A percentile compares a stretch with the other conserved stretches of the same genome.
Evolutionary conservation across 2,113 vertebrate genomes (phyloP).

Genomic region (Megaceryle maxima): DNA sequence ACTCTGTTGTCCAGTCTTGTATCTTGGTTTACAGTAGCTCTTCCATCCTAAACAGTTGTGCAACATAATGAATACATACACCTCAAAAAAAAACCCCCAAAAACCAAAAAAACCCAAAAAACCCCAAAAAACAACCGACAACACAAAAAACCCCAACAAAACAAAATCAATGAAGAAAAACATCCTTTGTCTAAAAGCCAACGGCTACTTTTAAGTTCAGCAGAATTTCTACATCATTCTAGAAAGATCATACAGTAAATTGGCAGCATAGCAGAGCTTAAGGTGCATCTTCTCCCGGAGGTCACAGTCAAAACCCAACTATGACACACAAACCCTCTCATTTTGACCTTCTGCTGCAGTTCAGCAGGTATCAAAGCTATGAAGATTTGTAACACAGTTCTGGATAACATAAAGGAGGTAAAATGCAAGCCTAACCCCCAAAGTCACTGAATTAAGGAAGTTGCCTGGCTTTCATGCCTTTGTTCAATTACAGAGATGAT

Average conservation of each 20-base stretch:
- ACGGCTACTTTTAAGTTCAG: background rate
- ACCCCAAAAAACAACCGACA: no score
- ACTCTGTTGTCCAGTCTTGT: slow-evolving; percentile 97
- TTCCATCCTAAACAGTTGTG: slow-evolving; percentile 84
- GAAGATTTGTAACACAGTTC: background rate
- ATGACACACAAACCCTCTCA: background rate
- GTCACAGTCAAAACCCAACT: background rate
- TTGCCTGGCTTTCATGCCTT: background rate
- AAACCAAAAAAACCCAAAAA: background rate
- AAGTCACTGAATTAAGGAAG: background rate
- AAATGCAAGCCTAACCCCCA: background rate
- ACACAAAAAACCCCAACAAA: background rate
- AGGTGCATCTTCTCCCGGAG: background rate
- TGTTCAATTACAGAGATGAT: background rate
- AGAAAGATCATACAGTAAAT: background rate
- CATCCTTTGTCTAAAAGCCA: background rate
- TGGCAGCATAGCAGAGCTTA: background rate
- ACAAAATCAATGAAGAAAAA: background rate
- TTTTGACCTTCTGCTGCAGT: background rate
- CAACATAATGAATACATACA: background rate
- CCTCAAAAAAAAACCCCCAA: background rate
- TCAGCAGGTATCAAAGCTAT: background rate
- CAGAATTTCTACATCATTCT: background rate
- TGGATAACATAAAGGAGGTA: background rate
- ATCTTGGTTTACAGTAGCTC: slow-evolving; percentile 99